Base-by-base conservation (phyloP, 92 coral and sea anemone genomes). In the Porites rus region DNA sequence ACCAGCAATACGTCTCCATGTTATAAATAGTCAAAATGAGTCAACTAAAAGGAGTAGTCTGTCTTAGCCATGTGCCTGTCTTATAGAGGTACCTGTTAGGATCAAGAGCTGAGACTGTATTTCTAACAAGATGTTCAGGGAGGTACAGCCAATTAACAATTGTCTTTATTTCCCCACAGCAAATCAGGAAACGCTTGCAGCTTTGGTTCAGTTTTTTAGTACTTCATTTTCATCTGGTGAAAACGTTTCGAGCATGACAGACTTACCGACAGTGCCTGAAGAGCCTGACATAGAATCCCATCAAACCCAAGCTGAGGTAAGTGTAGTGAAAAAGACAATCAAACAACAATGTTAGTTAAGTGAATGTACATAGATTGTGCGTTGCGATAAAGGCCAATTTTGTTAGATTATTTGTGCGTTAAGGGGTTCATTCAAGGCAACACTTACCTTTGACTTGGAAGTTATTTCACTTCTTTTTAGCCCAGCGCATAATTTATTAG, bases 141-240 rank as follows among this genome's bases (percentile, higher is more conserved):
- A 38, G 46, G 46, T 38, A 38, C 46, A 18, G 25, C 66, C 66
- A 62, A 66, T 59, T 13, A 4, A 18, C 43, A 8, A 16, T 52
- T 53, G 43, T 8, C 46, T 28, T 46, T 51, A 51, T 92, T 51
- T 80, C 8, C 24, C 81, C 58, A 1, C 82, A 96, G 99, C 98
- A 14, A 97, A 97, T 88, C 99, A 97, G 73, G 99, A 97, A 64
- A 97, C 98, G 7, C 84, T 97, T 4, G 98, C 97, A 12, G 96
- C 95, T 9, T 82, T 97, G 69, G 91, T 90, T 90, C 97, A 96
- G 91, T 95, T 97, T 86, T 88, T 97, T 74, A 95, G 87, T 76
- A 80, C 90, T 74, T 91, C 95, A 22, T 89, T 92, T 83, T 86
- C 98, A n/a, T 73, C 90, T 59, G 93, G 84, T 65, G 90, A 73